Percentiles rank a stretch among this genome's conserved stretches.
Evolutionary conservation across 2,888 invertebrate genomes (phyloP).

Genomic region (Agrochola litura): DNA sequence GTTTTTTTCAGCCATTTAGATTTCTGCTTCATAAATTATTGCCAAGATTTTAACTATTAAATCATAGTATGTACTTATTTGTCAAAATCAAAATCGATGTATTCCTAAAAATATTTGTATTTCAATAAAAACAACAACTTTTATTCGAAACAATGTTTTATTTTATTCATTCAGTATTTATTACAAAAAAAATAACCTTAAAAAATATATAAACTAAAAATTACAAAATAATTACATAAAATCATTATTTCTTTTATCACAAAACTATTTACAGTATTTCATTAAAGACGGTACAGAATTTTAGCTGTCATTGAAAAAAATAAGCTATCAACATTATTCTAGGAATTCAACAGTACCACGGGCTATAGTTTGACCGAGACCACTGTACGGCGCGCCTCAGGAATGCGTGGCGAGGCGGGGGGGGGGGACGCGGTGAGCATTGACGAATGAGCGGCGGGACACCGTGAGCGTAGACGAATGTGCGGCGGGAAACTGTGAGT

Average conservation of each 20-base stretch:
- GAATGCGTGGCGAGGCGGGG: no score
- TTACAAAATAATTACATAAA: conserved; percentile 49
- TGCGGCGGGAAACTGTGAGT: no score
- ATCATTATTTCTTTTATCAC: conserved; percentile 52
- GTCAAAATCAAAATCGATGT: conserved; percentile 1
- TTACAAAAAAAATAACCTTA: conserved; percentile 49
- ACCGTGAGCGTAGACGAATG: no score
- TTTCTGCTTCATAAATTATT: not conserved
- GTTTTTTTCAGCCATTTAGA: not conserved
- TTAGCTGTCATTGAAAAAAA: conserved; percentile 38
- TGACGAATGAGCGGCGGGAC: no score
- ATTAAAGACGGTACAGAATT: conserved; percentile 17
- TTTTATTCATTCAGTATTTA: conserved; percentile 49
- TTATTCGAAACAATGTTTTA: conserved; percentile 54
- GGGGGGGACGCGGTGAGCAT: no score
- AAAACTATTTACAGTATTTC: conserved; percentile 47
- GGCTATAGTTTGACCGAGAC: no score
- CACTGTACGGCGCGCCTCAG: no score
- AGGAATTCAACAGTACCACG: not conserved
- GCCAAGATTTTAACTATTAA: not conserved
- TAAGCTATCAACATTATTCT: not conserved
- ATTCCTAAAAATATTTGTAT: not conserved
- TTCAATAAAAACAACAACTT: not conserved
- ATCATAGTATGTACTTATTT: conserved; percentile 3
- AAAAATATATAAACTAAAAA: conserved; percentile 45